Percentiles rank a stretch among this genome's conserved stretches.
Evolutionary conservation across 2,888 invertebrate genomes (phyloP).

Genomic region (Tenthredo notha): DNA sequence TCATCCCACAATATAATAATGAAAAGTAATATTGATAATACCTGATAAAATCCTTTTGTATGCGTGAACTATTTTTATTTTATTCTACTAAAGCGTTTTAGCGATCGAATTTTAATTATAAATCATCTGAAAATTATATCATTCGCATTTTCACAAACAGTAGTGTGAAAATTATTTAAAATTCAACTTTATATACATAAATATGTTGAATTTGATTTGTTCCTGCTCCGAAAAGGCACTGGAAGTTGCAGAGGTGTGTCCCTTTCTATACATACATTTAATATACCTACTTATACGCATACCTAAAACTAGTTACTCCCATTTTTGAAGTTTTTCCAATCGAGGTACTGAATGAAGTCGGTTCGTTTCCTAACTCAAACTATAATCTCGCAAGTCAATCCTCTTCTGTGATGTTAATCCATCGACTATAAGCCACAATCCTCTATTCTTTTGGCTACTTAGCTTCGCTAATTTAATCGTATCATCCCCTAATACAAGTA

Average conservation of each 20-base stretch:
- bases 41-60: background rate
- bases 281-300: conserved; percentile 29
- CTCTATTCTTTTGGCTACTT: background rate
- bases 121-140: background rate
- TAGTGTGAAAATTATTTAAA: background rate
- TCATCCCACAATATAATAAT: background rate
- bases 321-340: background rate
- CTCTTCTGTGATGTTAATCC: background rate
- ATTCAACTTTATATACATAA: conserved; percentile 48
- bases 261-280: conserved; percentile 60
- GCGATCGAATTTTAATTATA: background rate
- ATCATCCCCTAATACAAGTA: background rate
- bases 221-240: conserved; percentile 78
- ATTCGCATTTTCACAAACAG: conserved; percentile 8
- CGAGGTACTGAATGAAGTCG: background rate
- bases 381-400: background rate
- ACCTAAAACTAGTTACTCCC: background rate
- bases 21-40: background rate
- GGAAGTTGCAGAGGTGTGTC: conserved; percentile 81
- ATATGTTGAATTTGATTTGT: conserved; percentile 70
- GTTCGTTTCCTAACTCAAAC: background rate
- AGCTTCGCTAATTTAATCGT: background rate
- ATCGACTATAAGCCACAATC: background rate
- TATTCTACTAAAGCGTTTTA: background rate
- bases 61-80: background rate